These are phyloP conservation scores for Formica aserva DNA, from an alignment of 2,888 invertebrate species.

Conservation along the genomic window DNA sequence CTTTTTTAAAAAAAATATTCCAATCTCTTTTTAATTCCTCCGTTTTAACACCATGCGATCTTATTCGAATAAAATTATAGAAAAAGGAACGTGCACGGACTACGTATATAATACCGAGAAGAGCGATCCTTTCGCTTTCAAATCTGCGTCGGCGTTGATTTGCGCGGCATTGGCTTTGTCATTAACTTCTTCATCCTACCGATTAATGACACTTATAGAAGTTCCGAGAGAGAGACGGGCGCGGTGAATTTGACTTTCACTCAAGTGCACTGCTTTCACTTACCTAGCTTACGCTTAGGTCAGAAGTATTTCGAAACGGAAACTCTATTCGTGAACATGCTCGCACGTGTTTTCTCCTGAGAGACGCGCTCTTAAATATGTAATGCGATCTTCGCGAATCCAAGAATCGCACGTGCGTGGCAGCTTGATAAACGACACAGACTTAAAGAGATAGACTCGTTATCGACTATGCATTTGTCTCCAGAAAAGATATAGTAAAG, in stretches of 20 bases:
- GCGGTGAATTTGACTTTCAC: constrained; percentile 72
- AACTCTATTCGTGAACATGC: constrained; percentile 28
- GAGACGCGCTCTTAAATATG: neutral
- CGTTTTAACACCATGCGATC: neutral
- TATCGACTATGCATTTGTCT: too few species aligned
- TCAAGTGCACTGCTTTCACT: constrained; percentile 71
- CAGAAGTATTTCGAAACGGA: constrained; percentile 66
- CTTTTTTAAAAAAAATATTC: too few species aligned
- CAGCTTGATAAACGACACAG: neutral
- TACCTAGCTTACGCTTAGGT: neutral
- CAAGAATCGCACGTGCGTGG: neutral
- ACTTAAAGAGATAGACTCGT: neutral
- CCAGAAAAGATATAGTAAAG: neutral
- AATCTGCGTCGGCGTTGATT: neutral
- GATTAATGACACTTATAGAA: constrained; percentile 60
- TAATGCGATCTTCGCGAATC: neutral
- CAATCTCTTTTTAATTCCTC: neutral
- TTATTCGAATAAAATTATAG: neutral
- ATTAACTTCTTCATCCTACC: constrained; percentile 41
- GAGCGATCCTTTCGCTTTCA: constrained; percentile 2
- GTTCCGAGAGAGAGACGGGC: constrained; percentile 24
- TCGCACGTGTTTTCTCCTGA: neutral
- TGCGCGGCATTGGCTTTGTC: neutral
- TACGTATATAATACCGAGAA: neutral
- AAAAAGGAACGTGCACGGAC: neutral